Percentiles rank a stretch among this genome's conserved stretches.
Evolutionary conservation across 2,113 vertebrate species (phyloP).

Genomic region (Aegotheles bennettii): DNA sequence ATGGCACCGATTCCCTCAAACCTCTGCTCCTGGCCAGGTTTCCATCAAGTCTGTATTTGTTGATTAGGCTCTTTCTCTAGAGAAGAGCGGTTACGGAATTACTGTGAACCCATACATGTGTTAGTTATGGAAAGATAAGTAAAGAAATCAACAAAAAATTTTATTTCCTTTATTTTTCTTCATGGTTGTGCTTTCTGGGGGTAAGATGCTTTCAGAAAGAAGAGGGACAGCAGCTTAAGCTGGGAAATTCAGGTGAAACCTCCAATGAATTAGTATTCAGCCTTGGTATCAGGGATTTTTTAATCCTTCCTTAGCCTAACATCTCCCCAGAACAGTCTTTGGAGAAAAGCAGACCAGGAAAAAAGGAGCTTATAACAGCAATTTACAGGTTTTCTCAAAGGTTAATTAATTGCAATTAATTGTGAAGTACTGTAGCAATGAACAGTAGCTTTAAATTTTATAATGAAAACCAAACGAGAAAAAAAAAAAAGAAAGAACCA

Average conservation of each 20-base stretch:
- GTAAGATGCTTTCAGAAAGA: neutral
- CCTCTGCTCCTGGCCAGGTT: neutral
- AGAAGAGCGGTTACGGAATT: neutral
- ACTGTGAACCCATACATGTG: neutral
- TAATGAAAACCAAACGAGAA: neutral
- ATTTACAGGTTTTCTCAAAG: slow-evolving; percentile 13
- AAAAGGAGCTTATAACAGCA: neutral
- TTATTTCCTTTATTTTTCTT: neutral
- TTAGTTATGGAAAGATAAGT: neutral
- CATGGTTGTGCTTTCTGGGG: neutral
- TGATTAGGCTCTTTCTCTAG: neutral
- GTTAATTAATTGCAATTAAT: slow-evolving; percentile 70
- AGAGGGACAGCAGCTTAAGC: neutral
- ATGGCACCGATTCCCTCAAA: neutral
- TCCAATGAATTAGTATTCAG: slow-evolving; percentile 6
- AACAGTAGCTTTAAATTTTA: slow-evolving; percentile 37
- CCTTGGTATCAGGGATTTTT: neutral
- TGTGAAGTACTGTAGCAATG: slow-evolving; percentile 3
- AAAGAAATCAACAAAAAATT: neutral
- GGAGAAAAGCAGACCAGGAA: neutral
- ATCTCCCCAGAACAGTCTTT: slow-evolving; percentile 12
- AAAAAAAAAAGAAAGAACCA: neutral
- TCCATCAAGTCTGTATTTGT: neutral
- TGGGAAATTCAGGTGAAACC: slow-evolving; percentile 2
- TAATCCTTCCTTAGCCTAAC: slow-evolving; percentile 29